A percentile compares a stretch with the other conserved stretches of the same genome.
These are phyloP conservation scores for Platygyra sinensis DNA, from an alignment of 64 coral and sea anemone genomes.

Conservation along the genomic window DNA sequence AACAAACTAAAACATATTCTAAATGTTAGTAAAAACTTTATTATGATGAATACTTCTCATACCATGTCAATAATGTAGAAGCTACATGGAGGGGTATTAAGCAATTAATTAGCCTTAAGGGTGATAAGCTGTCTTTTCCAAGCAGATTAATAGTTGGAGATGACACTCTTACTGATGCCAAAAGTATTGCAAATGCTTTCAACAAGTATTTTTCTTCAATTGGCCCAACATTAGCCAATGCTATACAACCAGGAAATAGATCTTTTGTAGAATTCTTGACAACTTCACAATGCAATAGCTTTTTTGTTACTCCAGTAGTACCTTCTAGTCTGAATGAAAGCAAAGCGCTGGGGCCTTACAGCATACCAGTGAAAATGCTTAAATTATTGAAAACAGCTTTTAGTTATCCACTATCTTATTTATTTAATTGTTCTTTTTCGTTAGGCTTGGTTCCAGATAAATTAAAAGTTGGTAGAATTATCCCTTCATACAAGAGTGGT, in stretches of 20 bases:
- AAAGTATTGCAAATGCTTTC: not conserved
- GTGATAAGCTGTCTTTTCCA: not conserved
- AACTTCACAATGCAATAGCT: too few species aligned
- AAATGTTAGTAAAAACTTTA: slow-evolving; percentile 9
- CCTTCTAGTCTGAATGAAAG: too few species aligned
- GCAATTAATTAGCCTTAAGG: not conserved
- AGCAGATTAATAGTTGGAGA: not conserved
- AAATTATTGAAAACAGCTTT: too few species aligned
- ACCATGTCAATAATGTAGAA: slow-evolving; percentile 26
- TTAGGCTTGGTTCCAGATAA: slow-evolving; percentile 4
- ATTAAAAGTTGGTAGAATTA: not conserved
- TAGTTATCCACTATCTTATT: slow-evolving; percentile 11
- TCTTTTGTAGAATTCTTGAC: too few species aligned
- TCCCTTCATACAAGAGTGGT: not conserved
- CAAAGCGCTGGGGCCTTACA: too few species aligned
- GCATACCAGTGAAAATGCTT: too few species aligned
- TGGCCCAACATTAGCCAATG: too few species aligned
- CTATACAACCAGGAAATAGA: too few species aligned
- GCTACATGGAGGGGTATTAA: slow-evolving; percentile 10
- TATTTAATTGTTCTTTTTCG: slow-evolving; percentile 14
- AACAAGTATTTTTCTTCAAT: slow-evolving; percentile 12
- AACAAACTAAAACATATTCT: slow-evolving; percentile 21
- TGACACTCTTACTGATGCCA: not conserved
- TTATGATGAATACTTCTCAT: not conserved
- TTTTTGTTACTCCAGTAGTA: too few species aligned